These are phyloP conservation scores for Alaudala cheleensis DNA, from an alignment of 2,113 vertebrate species.

Conservation along the genomic window DNA sequence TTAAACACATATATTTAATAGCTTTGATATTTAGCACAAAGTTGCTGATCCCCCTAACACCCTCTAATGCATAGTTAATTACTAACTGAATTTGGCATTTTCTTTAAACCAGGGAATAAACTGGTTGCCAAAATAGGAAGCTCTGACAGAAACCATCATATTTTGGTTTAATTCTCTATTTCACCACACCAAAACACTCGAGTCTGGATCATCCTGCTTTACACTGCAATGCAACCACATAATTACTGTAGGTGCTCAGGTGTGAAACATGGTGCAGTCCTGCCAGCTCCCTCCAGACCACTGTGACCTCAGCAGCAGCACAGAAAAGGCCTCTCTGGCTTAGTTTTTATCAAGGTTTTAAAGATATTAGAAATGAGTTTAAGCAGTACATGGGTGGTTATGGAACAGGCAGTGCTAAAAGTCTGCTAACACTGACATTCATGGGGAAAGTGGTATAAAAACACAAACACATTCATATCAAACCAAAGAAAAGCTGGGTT, in stretches of 20 bases:
- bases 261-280: neutral
- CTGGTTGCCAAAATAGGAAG: neutral
- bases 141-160: neutral
- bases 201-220: neutral
- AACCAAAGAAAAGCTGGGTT: neutral
- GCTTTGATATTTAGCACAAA: neutral
- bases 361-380: neutral
- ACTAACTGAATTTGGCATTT: neutral
- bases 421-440: neutral
- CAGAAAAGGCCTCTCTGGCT: neutral
- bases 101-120: neutral
- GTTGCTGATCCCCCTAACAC: neutral
- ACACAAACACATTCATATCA: fast-evolving
- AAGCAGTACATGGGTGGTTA: neutral
- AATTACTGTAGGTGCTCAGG: neutral
- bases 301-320: neutral
- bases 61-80: neutral
- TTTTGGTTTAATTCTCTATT: neutral
- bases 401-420: neutral
- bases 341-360: neutral
- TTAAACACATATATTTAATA: neutral
- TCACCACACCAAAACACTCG: neutral
- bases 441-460: neutral
- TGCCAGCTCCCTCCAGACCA: neutral
- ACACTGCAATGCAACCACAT: neutral